Conservation (phyloP, 92 coral and sea anemone genomes). For the Paramuricea clavata region DNA sequence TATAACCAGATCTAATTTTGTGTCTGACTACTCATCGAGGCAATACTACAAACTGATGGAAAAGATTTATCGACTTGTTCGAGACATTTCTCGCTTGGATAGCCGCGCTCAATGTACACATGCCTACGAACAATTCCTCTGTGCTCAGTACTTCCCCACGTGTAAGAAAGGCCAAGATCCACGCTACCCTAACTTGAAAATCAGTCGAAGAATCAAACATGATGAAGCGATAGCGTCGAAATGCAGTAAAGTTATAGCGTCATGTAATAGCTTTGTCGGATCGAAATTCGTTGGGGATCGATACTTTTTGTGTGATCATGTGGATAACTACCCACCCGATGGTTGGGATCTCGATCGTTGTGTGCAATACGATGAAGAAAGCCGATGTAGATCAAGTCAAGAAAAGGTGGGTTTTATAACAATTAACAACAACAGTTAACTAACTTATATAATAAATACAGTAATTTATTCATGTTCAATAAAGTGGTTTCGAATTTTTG, state of each 20-base stretch:
- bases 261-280: constrained; percentile 34
- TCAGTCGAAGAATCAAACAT: constrained; percentile 37
- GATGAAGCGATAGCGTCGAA: not conserved
- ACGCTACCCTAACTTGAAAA: constrained; percentile 27
- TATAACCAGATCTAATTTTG: constrained; percentile 11
- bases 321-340: constrained; percentile 34
- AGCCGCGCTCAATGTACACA: constrained; percentile 32
- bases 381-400: constrained; percentile 28
- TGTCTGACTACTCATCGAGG: constrained; percentile 30
- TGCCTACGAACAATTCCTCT: constrained; percentile 30
- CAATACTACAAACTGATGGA: constrained; percentile 49
- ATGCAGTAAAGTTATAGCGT: constrained; percentile 21
- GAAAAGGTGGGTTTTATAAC: constrained; percentile 4
- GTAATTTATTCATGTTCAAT: not conserved
- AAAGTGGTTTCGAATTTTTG: not conserved
- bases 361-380: constrained; percentile 46
- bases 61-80: constrained; percentile 41
- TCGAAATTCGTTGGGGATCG: constrained; percentile 14
- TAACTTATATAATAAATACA: not conserved
- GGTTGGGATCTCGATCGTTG: constrained; percentile 48
- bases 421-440: not conserved
- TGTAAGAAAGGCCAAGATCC: constrained; percentile 45
- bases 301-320: constrained; percentile 26
- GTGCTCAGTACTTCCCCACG: constrained; percentile 30
- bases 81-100: constrained; percentile 29